Evolutionary conservation across 2,888 invertebrate genomes (phyloP), one percentile per base, ranked within the genome.

Genomic region (Dermolepida albohirtum): DNA sequence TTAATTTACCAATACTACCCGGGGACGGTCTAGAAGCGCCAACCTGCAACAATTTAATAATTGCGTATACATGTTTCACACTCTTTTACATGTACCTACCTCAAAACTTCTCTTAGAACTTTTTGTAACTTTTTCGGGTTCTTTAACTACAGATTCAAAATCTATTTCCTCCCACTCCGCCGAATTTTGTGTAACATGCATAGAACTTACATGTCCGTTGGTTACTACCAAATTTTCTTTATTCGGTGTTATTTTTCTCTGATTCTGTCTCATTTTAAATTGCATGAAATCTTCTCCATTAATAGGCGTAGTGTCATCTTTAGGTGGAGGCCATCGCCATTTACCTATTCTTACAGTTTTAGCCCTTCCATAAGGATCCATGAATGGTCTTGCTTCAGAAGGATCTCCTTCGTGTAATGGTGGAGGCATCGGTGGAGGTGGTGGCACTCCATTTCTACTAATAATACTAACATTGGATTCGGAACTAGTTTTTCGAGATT

Each of bases 261-360:
- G 90, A 66, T 86, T 85, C 79, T 95, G 94, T 0, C 94, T 87
- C 87, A 95, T 86, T 83, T 96, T 96, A 77, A 96, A 96, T 74
- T 95, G 94, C 67, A 95, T 90, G 78, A 95, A 95, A 74, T 92
- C 91, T 77, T 93, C 94, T 5, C 90, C 88, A 12, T 87, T 87
- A 70, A 91, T 91, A 11, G 80, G 84, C 71, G 88, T 89, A 10
- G 85, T 87, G 27, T 88, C 88, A 0, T 90, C 91, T 66, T 93
- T 92, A 6, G 91, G 90, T 10, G 97, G 97, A 6, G 98, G 97
- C 97, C 97, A 97, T 70, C 94, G 86, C 96, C 96, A 96, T 83
- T 96, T 96, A 1, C 96, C 97, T 64, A 98, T 97, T 34, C 97
- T 86, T 0, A 97, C 96, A 0, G 97, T 97, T 79, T 97, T 96